Conservation (phyloP, 2,888 invertebrate genomes). For the Drosophila lutescens region DNA sequence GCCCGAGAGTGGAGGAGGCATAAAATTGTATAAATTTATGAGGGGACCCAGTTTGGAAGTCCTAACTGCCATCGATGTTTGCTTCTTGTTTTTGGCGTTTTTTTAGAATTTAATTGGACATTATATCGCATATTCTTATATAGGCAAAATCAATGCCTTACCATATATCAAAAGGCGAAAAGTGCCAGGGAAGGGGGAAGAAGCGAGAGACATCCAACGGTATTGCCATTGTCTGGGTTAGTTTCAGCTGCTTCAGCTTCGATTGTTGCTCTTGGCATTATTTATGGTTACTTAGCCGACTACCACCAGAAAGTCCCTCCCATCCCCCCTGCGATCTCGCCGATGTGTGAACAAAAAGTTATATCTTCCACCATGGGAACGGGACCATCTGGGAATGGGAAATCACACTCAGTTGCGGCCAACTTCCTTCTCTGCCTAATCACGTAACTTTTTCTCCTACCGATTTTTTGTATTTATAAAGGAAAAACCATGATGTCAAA, state of each 20-base stretch:
- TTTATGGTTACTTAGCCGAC: conserved; percentile 66
- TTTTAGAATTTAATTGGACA: conserved; percentile 77
- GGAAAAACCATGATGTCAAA: conserved; percentile 9
- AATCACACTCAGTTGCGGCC: conserved; percentile 11
- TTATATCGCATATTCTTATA: conserved; percentile 75
- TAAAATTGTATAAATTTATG: conserved; percentile 77
- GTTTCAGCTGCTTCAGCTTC: conserved; percentile 28
- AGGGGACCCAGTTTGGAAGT: conserved; percentile 48
- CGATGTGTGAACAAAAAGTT: conserved; percentile 45
- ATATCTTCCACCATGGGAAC: conserved; percentile 33
- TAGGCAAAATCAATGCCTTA: conserved; percentile 73
- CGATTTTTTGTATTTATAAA: not conserved
- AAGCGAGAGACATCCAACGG: conserved; percentile 32
- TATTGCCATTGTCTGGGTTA: conserved; percentile 44
- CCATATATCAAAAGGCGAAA: conserved; percentile 76
- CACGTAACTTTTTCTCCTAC: conserved; percentile 4
- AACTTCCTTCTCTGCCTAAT: conserved; percentile 38
- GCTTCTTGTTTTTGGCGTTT: conserved; percentile 25
- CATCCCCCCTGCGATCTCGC: conserved; percentile 6
- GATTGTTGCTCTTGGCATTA: conserved; percentile 54
- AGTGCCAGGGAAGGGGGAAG: conserved; percentile 23
- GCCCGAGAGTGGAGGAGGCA: conserved; percentile 28
- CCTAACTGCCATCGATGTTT: conserved; percentile 37
- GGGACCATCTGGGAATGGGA: conserved; percentile 40
- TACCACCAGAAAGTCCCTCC: conserved; percentile 8